A percentile compares a stretch with the other conserved stretches of the same genome.
Conservation (phyloP, 2,888 invertebrate species). For the Patella pellucida region DNA sequence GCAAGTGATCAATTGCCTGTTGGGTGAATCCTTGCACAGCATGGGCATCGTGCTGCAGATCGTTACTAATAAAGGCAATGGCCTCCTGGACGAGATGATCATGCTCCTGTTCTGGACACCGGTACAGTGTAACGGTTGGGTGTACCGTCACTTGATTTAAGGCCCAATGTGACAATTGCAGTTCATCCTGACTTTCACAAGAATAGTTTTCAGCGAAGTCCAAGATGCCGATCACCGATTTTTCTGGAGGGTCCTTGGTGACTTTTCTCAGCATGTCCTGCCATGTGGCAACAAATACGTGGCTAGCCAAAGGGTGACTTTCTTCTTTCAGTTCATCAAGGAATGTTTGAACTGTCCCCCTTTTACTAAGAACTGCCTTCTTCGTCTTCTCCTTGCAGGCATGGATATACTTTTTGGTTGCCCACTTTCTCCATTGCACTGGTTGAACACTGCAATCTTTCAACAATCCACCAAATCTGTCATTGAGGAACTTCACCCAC, state of each 20-base stretch:
- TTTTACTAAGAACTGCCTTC: not conserved
- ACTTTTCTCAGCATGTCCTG: not conserved
- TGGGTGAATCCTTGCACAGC: not conserved
- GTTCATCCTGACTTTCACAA: not conserved
- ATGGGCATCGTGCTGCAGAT: slow-evolving; percentile 3
- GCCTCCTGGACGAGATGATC: not conserved
- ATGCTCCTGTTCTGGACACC: not conserved
- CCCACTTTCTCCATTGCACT: too few species aligned
- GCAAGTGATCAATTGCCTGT: not conserved
- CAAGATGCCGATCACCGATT: not conserved
- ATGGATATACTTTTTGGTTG: too few species aligned
- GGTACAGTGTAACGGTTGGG: not conserved
- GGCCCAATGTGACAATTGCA: not conserved
- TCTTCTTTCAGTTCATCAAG: not conserved
- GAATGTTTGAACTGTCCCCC: not conserved
- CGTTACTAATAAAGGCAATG: not conserved
- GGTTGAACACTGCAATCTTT: too few species aligned
- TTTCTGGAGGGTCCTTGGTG: not conserved
- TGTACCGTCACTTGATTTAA: not conserved
- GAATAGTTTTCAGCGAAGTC: not conserved
- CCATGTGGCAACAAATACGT: not conserved
- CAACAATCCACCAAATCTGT: too few species aligned
- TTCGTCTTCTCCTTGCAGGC: not conserved
- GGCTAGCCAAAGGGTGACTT: not conserved
- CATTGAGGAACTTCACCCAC: too few species aligned